These are phyloP conservation scores for Trichogramma pretiosum DNA, from an alignment of 1,140 invertebrate species.

Conservation along the genomic window DNA sequence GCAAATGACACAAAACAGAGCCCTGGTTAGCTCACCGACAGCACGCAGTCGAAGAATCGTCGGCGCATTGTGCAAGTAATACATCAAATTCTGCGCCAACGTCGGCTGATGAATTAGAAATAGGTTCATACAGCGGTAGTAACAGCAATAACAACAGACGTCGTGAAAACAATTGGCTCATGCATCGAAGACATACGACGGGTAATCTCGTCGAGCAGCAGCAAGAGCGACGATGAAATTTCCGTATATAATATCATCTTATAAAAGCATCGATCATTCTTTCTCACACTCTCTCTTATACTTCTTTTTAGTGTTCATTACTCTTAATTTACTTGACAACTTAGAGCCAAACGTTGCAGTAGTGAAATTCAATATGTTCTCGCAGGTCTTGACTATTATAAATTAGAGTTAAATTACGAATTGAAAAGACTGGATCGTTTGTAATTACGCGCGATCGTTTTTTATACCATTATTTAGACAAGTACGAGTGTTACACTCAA, in stretches of 20 bases:
- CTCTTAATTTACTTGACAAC: too few species aligned
- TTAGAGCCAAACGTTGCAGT: too few species aligned
- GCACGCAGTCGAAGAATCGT: slow-evolving; percentile 22
- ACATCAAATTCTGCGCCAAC: slow-evolving; percentile 20
- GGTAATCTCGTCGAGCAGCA: slow-evolving; percentile 2
- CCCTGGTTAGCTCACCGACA: slow-evolving; percentile 39
- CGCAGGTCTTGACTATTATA: slow-evolving; percentile 14
- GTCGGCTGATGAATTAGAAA: slow-evolving; percentile 12
- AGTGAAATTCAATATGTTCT: slow-evolving; percentile 13
- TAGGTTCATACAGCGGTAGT: too few species aligned
- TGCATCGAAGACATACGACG: slow-evolving; percentile 5
- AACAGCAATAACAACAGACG: background rate
- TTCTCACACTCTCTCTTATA: too few species aligned
- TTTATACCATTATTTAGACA: too few species aligned
- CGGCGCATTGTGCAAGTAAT: slow-evolving; percentile 17
- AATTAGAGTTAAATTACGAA: too few species aligned
- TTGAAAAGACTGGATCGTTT: too few species aligned
- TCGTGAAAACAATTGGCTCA: slow-evolving; percentile 6
- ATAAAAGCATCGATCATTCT: too few species aligned
- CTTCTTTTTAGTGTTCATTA: too few species aligned
- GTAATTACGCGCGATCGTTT: too few species aligned
- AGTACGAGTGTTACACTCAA: too few species aligned
- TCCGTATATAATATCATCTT: background rate
- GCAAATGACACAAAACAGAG: slow-evolving; percentile 76
- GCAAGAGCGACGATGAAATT: background rate